Conservation (phyloP, 2,797 vertebrate genomes). For the Emys orbicularis region DNA sequence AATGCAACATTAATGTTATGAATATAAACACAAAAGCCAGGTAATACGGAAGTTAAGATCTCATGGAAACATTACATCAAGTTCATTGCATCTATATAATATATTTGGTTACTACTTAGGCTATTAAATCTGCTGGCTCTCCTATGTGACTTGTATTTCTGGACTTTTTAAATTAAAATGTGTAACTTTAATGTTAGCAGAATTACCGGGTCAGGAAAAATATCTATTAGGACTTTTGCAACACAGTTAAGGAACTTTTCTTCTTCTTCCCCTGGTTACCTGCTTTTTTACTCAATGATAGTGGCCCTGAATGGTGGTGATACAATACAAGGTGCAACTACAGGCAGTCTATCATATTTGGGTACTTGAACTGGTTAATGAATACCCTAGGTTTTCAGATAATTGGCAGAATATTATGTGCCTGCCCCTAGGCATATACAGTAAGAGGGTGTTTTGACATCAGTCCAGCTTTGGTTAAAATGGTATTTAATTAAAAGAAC, state of each 20-base stretch:
- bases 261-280: conserved; percentile 1
- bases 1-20: neutral
- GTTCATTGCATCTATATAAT: neutral
- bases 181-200: neutral
- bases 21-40: neutral
- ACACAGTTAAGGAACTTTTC: neutral
- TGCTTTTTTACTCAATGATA: neutral
- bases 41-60: neutral
- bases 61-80: neutral
- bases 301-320: neutral
- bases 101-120: neutral
- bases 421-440: conserved; percentile 36
- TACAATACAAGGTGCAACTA: neutral
- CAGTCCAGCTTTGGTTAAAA: conserved; percentile 58
- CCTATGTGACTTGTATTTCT: neutral
- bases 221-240: neutral
- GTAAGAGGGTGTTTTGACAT: conserved; percentile 4
- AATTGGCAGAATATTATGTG: neutral
- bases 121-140: neutral
- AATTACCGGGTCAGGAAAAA: neutral
- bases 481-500: conserved; percentile 66
- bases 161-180: neutral
- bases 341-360: conserved; percentile 14
- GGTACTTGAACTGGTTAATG: conserved; percentile 7
- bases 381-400: neutral